Percentiles rank a stretch among this genome's conserved stretches.
These are phyloP conservation scores for Embiotoca jacksoni DNA, from an alignment of 2,113 vertebrate species.

Conservation along the genomic window DNA sequence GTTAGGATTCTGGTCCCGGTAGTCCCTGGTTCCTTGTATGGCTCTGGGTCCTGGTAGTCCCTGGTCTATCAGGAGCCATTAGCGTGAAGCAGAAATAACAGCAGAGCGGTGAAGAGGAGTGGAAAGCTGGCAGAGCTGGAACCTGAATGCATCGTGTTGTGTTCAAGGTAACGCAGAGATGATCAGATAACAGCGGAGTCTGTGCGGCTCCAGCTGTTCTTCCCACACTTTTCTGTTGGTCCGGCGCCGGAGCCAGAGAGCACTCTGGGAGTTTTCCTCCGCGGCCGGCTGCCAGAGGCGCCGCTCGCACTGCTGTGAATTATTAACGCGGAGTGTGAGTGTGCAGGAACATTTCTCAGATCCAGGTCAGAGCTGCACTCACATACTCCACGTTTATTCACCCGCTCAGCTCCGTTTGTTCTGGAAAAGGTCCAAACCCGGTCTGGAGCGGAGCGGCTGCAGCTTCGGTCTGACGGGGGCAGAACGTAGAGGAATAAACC, in stretches of 20 bases:
- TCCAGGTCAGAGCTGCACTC: conserved; percentile 44
- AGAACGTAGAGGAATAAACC: too few species aligned
- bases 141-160: conserved; percentile 48
- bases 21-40: too few species aligned
- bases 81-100: neutral
- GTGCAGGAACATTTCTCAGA: conserved; percentile 62
- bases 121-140: neutral
- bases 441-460: neutral
- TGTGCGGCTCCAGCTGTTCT: conserved; percentile 36
- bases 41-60: too few species aligned
- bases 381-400: conserved; percentile 63
- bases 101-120: too few species aligned
- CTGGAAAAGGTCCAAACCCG: conserved; percentile 47
- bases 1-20: too few species aligned
- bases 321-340: conserved; percentile 13
- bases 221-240: conserved; percentile 49
- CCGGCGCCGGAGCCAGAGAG: neutral
- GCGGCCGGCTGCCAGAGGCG: conserved; percentile 39
- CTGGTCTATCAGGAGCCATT: conserved; percentile 16
- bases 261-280: conserved; percentile 43
- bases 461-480: neutral
- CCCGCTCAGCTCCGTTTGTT: conserved; percentile 54
- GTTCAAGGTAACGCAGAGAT: conserved; percentile 43
- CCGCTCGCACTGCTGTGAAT: neutral
- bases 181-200: conserved; percentile 37